A percentile compares a stretch with the other conserved stretches of the same genome.
These are phyloP conservation scores for Tricholaema leucomelas DNA, from an alignment of 2,113 vertebrate species.

Conservation along the genomic window DNA sequence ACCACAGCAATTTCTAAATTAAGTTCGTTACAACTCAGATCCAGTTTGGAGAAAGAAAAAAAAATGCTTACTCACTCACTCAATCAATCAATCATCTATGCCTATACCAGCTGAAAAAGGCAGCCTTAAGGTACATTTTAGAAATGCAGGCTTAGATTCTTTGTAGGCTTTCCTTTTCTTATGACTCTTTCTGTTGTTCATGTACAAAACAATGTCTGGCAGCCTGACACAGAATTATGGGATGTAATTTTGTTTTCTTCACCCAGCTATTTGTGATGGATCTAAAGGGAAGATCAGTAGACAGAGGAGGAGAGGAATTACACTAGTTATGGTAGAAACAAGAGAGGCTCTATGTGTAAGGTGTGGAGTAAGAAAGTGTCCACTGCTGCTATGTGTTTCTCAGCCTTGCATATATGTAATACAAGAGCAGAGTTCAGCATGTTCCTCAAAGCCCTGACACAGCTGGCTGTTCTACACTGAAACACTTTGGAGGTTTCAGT, in stretches of 20 bases:
- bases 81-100: not conserved
- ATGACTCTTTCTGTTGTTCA: not conserved
- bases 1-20: not conserved
- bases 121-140: not conserved
- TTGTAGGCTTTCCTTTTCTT: not conserved
- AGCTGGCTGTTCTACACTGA: not conserved
- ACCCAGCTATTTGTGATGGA: not conserved
- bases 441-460: not conserved
- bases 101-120: not conserved
- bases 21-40: not conserved
- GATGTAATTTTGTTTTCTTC: not conserved
- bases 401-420: not conserved
- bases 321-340: not conserved
- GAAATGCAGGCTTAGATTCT: not conserved
- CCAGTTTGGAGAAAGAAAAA: not conserved
- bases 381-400: not conserved
- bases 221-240: not conserved
- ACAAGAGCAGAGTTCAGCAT: not conserved
- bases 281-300: not conserved
- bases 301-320: not conserved
- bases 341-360: not conserved
- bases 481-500: not conserved
- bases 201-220: not conserved
- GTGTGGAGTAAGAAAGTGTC: not conserved
- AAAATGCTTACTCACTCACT: not conserved